Evolutionary conservation across 2,888 invertebrate species (phyloP).

Genomic region (Hecatera dysodea): DNA sequence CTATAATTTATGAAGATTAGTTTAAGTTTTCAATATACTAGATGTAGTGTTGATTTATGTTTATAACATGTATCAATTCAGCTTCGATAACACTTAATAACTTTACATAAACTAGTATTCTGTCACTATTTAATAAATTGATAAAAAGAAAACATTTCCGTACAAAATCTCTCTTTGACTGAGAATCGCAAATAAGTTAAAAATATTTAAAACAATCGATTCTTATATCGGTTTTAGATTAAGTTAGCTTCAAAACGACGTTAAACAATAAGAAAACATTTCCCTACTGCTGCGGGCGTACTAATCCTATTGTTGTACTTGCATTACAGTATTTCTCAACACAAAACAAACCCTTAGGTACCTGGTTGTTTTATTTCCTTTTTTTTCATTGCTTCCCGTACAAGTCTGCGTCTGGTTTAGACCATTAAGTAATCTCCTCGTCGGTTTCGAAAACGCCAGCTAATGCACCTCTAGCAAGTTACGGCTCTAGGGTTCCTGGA

Average conservation of each 20-base stretch:
- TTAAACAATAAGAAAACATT: slow-evolving; percentile 45
- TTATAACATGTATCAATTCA: not conserved
- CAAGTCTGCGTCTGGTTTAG: slow-evolving; percentile 73
- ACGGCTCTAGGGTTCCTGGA: slow-evolving; percentile 66
- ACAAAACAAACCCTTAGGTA: slow-evolving; percentile 71
- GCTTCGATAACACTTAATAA: not conserved
- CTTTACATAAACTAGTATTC: not conserved
- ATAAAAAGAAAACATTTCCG: not conserved
- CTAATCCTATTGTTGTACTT: slow-evolving; percentile 64
- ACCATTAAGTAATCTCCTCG: slow-evolving; percentile 79
- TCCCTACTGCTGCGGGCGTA: slow-evolving; percentile 35
- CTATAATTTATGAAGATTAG: not conserved
- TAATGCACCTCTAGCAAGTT: slow-evolving; percentile 77
- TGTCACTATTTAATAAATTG: not conserved
- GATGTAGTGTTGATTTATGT: not conserved
- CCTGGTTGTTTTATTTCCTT: slow-evolving; percentile 59
- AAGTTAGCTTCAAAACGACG: slow-evolving; percentile 39
- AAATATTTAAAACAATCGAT: slow-evolving; percentile 22
- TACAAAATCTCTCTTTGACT: not conserved
- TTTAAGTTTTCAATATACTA: not conserved
- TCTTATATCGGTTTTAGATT: slow-evolving; percentile 35
- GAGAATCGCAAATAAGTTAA: not conserved
- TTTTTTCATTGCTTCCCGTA: slow-evolving; percentile 65
- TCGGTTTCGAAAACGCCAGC: slow-evolving; percentile 72
- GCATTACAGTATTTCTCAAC: slow-evolving; percentile 69